Conservation (phyloP, 2,797 vertebrate genomes). For the Phaenicophaeus curvirostris region DNA sequence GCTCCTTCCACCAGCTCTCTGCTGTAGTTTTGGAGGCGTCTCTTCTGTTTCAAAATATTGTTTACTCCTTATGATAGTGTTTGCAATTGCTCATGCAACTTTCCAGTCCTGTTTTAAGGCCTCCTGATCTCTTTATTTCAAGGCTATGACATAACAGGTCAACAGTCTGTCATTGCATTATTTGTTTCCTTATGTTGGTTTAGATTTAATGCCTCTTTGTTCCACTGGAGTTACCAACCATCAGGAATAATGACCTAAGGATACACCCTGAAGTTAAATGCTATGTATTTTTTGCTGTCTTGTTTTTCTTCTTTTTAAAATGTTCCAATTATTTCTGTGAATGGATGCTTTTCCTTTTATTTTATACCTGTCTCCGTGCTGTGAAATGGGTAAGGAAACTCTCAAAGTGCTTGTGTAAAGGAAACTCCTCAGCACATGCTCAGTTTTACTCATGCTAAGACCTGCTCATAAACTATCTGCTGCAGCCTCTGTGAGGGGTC, state of each 20-base stretch:
- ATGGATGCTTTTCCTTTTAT: not conserved
- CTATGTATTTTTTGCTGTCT: not conserved
- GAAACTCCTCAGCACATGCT: accelerated
- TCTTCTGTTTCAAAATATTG: not conserved
- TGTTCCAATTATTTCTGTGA: not conserved
- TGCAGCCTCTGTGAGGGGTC: not conserved
- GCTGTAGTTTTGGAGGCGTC: not conserved
- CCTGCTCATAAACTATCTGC: not conserved
- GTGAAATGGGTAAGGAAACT: not conserved
- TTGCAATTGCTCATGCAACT: not conserved
- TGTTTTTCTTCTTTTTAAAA: not conserved
- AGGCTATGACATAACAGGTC: not conserved
- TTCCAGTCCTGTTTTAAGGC: not conserved
- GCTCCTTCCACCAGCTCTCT: not conserved
- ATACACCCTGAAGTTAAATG: not conserved
- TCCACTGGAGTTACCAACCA: not conserved
- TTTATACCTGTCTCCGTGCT: not conserved
- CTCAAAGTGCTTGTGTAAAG: not conserved
- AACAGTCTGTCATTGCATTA: not conserved
- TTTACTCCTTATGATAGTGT: not conserved
- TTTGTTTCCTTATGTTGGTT: not conserved
- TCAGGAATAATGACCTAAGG: not conserved
- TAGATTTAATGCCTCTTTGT: not conserved
- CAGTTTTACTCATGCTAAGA: not conserved
- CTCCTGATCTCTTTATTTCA: not conserved